Evolutionary conservation across 2,113 vertebrate species (phyloP).

Genomic region (Callocephalon fimbriatum): DNA sequence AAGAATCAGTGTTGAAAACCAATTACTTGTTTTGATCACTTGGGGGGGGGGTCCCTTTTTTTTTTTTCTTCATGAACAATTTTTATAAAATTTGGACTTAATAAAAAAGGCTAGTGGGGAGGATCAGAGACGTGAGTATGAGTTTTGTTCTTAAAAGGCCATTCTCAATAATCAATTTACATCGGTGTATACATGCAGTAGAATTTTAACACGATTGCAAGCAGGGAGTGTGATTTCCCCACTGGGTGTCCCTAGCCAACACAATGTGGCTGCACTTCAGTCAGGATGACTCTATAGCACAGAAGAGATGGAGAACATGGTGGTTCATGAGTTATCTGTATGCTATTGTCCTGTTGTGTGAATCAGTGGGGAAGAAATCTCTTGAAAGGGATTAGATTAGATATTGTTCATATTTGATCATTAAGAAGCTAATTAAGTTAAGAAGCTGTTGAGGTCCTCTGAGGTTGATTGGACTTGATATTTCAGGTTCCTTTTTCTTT

Average conservation of each 20-base stretch:
- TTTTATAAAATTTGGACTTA: not conserved
- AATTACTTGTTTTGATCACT: not conserved
- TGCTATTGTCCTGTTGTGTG: not conserved
- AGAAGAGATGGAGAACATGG: not conserved
- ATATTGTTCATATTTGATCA: constrained; percentile 26
- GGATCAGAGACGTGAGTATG: not conserved
- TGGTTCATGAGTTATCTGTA: not conserved
- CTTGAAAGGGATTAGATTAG: constrained; percentile 36
- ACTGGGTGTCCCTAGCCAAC: not conserved
- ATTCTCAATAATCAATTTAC: not conserved
- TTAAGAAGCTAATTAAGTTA: not conserved
- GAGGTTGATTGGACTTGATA: not conserved
- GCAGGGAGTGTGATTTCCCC: not conserved
- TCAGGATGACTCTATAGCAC: not conserved
- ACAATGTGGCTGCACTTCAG: not conserved
- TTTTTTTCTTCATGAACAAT: not conserved
- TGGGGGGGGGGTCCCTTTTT: not conserved
- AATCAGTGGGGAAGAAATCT: not conserved
- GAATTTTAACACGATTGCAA: not conserved
- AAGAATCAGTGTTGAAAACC: not conserved
- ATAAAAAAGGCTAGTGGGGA: not conserved
- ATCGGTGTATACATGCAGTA: not conserved
- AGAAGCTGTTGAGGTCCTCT: constrained; percentile 18
- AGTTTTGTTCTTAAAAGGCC: not conserved
- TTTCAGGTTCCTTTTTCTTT: not conserved